A percentile compares a stretch with the other conserved stretches of the same genome.
Conservation (phyloP, 2,113 vertebrate genomes). For the Panthera uncia region DNA sequence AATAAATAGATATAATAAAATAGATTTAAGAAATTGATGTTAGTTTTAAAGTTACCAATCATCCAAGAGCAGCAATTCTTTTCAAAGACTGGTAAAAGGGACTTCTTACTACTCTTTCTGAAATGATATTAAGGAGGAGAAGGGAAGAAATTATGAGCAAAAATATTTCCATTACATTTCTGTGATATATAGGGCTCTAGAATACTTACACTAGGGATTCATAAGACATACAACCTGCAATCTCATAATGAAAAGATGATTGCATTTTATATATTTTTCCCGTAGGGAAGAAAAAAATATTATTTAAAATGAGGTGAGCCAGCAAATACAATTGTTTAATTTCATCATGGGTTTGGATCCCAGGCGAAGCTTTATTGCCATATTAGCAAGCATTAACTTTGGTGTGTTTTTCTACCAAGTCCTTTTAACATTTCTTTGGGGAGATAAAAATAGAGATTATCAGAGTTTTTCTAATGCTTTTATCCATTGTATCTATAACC, state of each 20-base stretch:
- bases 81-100: background rate
- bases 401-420: slow-evolving; percentile 47
- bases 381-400: slow-evolving; percentile 50
- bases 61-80: background rate
- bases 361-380: background rate
- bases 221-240: slow-evolving; percentile 62
- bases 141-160: background rate
- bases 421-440: slow-evolving; percentile 45
- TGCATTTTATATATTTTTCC: slow-evolving; percentile 63
- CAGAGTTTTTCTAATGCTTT: slow-evolving; percentile 18
- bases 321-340: slow-evolving; percentile 53
- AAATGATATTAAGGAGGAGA: background rate
- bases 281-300: slow-evolving; percentile 59
- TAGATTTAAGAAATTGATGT: background rate
- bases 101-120: background rate
- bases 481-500: background rate
- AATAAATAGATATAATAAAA: background rate
- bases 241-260: slow-evolving; percentile 72
- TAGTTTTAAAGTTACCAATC: background rate
- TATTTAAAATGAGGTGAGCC: slow-evolving; percentile 50
- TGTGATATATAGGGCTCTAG: background rate
- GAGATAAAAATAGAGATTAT: slow-evolving; percentile 30
- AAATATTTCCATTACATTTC: background rate
- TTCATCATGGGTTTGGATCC: slow-evolving; percentile 35
- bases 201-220: slow-evolving; percentile 47